Evolutionary conservation across 2,113 vertebrate genomes (phyloP), one percentile per base, ranked within the genome.

Genomic region (Oreochromis niloticus): DNA sequence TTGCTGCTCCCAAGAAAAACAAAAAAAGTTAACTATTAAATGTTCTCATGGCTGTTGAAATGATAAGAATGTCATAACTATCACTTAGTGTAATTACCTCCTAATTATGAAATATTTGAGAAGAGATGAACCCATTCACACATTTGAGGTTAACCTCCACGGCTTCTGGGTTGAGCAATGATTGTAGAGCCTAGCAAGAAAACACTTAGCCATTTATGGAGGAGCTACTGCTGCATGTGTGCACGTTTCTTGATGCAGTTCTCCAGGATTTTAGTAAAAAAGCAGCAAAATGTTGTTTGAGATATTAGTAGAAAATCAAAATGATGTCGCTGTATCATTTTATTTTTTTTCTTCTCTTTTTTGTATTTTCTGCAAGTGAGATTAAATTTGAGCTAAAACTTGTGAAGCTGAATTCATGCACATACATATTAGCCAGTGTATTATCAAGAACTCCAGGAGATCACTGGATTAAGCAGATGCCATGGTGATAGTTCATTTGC

Each of bases 81-180:
- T 41, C 8, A 73, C 52, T 41, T 10, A 5, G 39, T 16, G 1
- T 82, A 89, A 87, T 83, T 55, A 55, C 85, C 71, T 66, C 54
- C 4, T 84, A 56, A 88, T 84, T 86, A 4, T 54, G 81, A 75
- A 41, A 87, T 41, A 73, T 82, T n/a, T 54, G 56, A 19, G 59
- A 63, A 55, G 82, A 14, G 46, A 66, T 24, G 61, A 68, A 46
- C 36, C 36, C 24, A 30, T 78, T 57, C 22, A 34, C 57, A 89
- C n/a, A 2, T 63, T 79, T 9, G 86, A 8, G 78, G 86, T 92
- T 86, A 88, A 90, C 83, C 83, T 84, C 73, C 43, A 39, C 41
- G 8, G 66, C 68, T 12, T 82, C 82, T 54, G 2, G 36, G 83
- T 88, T 87, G 61, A 4, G 55, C 80, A 71, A 85, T 43, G 63